Conservation (phyloP, 2,113 vertebrate genomes). For the Pachycephala philippinensis region DNA sequence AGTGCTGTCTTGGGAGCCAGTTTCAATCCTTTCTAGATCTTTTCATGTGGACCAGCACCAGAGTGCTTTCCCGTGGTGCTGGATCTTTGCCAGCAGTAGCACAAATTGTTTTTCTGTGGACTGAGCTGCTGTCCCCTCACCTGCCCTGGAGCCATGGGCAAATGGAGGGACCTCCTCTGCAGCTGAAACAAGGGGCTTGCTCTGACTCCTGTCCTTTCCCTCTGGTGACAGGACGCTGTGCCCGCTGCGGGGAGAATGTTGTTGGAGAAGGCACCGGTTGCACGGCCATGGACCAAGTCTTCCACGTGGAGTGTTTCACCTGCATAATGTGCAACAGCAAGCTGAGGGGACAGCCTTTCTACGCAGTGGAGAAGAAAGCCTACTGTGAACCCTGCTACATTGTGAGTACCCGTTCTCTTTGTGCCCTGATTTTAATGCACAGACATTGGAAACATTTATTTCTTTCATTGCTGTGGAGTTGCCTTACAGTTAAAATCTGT, state of each 20-base stretch:
- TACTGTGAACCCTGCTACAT: conserved; percentile 98
- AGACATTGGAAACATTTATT: neutral
- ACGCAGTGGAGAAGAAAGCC: conserved; percentile 94
- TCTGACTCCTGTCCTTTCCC: neutral
- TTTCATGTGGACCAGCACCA: neutral
- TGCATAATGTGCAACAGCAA: conserved; percentile 90
- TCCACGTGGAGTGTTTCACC: conserved; percentile 93
- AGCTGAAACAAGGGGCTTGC: neutral
- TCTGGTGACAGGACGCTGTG: conserved; percentile 83
- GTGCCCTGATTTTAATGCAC: neutral
- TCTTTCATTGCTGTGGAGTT: neutral
- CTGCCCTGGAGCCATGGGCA: rapidly evolving
- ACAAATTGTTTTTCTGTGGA: neutral
- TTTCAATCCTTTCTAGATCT: neutral
- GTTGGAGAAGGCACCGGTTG: conserved; percentile 95
- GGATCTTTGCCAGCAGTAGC: neutral
- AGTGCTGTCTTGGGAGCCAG: neutral
- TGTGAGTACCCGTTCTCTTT: conserved; percentile 73
- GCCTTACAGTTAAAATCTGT: neutral
- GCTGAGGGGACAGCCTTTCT: conserved; percentile 96
- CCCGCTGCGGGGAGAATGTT: conserved; percentile 94
- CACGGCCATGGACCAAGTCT: conserved; percentile 98
- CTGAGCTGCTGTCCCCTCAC: neutral
- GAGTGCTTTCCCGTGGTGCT: rapidly evolving
- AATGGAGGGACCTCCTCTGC: neutral